Evolutionary conservation across 2,888 invertebrate genomes (phyloP).

Genomic region (Panopea generosa): DNA sequence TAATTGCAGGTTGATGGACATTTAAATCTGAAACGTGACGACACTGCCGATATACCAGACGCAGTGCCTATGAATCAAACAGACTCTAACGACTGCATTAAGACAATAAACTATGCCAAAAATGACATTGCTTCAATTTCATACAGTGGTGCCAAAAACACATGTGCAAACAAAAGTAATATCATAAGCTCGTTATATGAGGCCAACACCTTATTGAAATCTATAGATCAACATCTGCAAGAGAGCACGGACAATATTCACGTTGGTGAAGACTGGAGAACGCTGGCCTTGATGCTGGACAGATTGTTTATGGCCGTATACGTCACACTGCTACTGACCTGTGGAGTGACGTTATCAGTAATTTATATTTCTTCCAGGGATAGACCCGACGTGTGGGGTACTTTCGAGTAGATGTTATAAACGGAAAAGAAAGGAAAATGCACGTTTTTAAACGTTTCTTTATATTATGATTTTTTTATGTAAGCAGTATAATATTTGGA

Average conservation of each 20-base stretch:
- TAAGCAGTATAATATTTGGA: too few relatives aligned
- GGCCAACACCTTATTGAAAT: not conserved
- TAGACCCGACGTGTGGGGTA: not conserved
- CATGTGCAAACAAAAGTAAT: not conserved
- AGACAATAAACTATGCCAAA: too few relatives aligned
- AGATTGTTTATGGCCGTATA: slow-evolving; percentile 49
- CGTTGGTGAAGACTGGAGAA: slow-evolving; percentile 47
- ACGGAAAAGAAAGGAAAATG: too few relatives aligned
- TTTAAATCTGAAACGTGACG: too few relatives aligned
- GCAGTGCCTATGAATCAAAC: too few relatives aligned
- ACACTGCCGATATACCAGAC: too few relatives aligned
- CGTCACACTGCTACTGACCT: slow-evolving; percentile 29
- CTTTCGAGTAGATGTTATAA: too few relatives aligned
- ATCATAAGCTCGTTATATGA: not conserved
- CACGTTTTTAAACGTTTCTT: too few relatives aligned
- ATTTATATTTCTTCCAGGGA: slow-evolving; percentile 12
- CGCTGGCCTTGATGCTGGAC: slow-evolving; percentile 55
- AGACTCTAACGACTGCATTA: too few relatives aligned
- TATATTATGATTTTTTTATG: too few relatives aligned
- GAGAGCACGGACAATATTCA: not conserved
- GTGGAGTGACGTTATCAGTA: slow-evolving; percentile 18
- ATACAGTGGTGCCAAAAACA: not conserved
- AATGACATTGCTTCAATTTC: too few relatives aligned
- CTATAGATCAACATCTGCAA: not conserved
- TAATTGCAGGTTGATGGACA: too few relatives aligned